These are phyloP conservation scores for Brachionus manjavacas DNA, from an alignment of 1,140 invertebrate genomes.

Conservation along the genomic window DNA sequence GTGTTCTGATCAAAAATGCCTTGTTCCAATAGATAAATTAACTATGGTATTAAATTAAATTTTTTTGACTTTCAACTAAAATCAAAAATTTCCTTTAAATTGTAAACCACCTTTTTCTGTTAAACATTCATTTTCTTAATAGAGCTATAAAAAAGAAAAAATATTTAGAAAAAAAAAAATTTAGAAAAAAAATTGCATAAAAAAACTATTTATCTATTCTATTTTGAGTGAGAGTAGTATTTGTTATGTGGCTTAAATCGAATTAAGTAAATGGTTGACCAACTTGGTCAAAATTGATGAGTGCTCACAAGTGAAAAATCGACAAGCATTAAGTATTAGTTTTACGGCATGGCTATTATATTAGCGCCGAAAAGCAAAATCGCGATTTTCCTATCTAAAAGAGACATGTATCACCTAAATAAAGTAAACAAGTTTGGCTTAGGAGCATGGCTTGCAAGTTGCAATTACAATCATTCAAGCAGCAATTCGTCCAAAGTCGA, in stretches of 20 bases:
- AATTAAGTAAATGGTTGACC: conserved; percentile 3
- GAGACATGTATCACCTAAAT: conserved; percentile 36
- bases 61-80: no score
- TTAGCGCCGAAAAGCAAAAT: conserved; percentile 22
- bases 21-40: no score
- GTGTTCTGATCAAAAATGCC: no score
- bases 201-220: conserved; percentile 6
- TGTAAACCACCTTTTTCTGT: no score
- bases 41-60: no score
- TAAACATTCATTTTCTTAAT: no score
- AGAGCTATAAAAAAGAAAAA: neutral
- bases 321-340: conserved; percentile 36
- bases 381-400: neutral
- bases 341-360: conserved; percentile 32
- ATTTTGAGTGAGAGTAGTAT: neutral
- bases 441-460: neutral
- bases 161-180: neutral
- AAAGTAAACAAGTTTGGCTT: conserved; percentile 32
- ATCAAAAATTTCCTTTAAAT: no score
- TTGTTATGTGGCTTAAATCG: neutral
- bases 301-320: neutral
- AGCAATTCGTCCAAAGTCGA: conserved; percentile 4
- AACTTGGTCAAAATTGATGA: conserved; percentile 10
- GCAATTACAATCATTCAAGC: conserved; percentile 40
- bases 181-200: neutral